Percentiles rank a stretch among this genome's conserved stretches.
These are phyloP conservation scores for Drosophila sucinea DNA, from an alignment of 1,140 invertebrate species.

Conservation along the genomic window DNA sequence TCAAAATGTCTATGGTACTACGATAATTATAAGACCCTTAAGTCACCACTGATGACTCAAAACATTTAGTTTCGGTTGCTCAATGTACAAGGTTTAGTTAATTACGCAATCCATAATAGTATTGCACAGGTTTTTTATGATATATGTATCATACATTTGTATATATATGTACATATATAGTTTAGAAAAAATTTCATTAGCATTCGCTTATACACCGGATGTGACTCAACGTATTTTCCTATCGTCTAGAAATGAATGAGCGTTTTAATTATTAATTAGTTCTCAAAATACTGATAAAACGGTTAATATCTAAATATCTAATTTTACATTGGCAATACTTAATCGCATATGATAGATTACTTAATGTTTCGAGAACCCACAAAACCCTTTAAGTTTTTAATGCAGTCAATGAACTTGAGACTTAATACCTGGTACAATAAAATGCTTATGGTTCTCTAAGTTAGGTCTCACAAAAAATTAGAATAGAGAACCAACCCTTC, in stretches of 20 bases:
- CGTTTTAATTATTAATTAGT: constrained; percentile 69
- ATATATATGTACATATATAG: background rate
- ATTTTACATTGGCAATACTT: constrained; percentile 12
- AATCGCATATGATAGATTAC: background rate
- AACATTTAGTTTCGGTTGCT: background rate
- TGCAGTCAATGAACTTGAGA: background rate
- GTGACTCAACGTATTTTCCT: constrained; percentile 58
- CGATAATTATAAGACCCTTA: background rate
- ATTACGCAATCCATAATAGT: background rate
- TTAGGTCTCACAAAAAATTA: background rate
- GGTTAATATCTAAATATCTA: constrained; percentile 29
- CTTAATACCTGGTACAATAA: background rate
- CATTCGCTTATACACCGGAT: constrained; percentile 55
- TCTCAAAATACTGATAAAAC: constrained; percentile 39
- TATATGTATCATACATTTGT: background rate
- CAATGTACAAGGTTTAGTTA: constrained; percentile 6
- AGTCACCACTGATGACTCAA: background rate
- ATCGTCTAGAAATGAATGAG: constrained; percentile 53
- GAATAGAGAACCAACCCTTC: constrained; percentile 6
- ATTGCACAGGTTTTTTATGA: background rate
- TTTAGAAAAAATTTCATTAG: constrained; percentile 25
- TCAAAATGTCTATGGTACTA: background rate
- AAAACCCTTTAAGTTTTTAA: background rate
- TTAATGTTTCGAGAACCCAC: background rate
- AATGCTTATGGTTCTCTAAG: background rate